These are phyloP conservation scores for Ataeniobius toweri DNA, from an alignment of 2,797 vertebrate genomes.

Conservation along the genomic window DNA sequence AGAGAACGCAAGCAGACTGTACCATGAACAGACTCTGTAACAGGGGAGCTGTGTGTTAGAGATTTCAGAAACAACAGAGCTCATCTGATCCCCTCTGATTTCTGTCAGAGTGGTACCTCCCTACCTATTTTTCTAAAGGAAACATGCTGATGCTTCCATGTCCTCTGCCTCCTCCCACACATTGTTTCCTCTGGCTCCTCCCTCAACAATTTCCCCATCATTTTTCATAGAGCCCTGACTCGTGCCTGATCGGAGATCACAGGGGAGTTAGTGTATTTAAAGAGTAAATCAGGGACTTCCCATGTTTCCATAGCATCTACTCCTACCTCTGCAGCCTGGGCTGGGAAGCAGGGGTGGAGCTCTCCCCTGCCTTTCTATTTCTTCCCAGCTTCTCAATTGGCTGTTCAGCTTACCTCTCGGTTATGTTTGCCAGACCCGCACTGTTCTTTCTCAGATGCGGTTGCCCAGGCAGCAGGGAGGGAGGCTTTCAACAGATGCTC, in stretches of 20 bases:
- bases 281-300: conserved; percentile 63
- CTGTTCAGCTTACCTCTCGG: conserved; percentile 58
- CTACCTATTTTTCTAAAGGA: conserved; percentile 72
- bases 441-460: conserved; percentile 65
- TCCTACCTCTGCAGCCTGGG: conserved; percentile 58
- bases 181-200: conserved; percentile 29
- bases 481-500: conserved; percentile 38
- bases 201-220: conserved; percentile 42
- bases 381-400: conserved; percentile 58
- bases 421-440: conserved; percentile 47
- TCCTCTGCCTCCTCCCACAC: conserved; percentile 55
- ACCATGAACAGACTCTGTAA: conserved; percentile 78
- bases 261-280: conserved; percentile 34
- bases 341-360: conserved; percentile 49
- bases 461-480: conserved; percentile 56
- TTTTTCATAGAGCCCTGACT: conserved; percentile 29
- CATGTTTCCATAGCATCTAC: conserved; percentile 59
- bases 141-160: conserved; percentile 75
- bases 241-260: conserved; percentile 42
- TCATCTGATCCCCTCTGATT: conserved; percentile 46
- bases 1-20: conserved; percentile 78
- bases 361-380: conserved; percentile 45
- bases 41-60: conserved; percentile 60
- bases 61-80: conserved; percentile 34
- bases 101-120: conserved; percentile 74